Percentiles rank a stretch among this genome's conserved stretches.
These are phyloP conservation scores for Lasioglossum albipes DNA, from an alignment of 1,140 invertebrate genomes.

Conservation along the genomic window DNA sequence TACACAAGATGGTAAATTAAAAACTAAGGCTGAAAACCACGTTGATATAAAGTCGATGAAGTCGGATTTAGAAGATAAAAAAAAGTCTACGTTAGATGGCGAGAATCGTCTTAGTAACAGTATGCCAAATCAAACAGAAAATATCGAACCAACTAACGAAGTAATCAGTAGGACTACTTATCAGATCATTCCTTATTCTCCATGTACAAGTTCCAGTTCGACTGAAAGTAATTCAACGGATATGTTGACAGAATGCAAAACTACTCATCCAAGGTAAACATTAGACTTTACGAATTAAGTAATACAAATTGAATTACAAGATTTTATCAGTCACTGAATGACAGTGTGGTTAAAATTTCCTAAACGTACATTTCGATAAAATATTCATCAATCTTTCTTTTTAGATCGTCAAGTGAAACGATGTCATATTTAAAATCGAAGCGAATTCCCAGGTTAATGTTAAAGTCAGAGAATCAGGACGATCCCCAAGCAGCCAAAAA, in stretches of 20 bases:
- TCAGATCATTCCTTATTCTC: slow-evolving; percentile 68
- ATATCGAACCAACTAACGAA: slow-evolving; percentile 41
- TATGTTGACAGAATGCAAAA: slow-evolving; percentile 58
- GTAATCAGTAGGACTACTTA: slow-evolving; percentile 53
- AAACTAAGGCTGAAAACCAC: slow-evolving; percentile 66
- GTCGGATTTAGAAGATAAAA: slow-evolving; percentile 68
- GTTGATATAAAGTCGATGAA: slow-evolving; percentile 61
- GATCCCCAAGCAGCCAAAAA: slow-evolving; percentile 71
- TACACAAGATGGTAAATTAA: slow-evolving; percentile 76
- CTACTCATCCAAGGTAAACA: slow-evolving; percentile 43
- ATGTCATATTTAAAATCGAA: slow-evolving; percentile 74
- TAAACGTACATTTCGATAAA: not conserved
- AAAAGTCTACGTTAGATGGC: slow-evolving; percentile 53
- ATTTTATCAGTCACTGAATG: not conserved
- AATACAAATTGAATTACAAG: not conserved
- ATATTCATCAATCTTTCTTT: slow-evolving; percentile 17
- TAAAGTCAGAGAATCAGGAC: slow-evolving; percentile 71
- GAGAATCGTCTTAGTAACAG: slow-evolving; percentile 51
- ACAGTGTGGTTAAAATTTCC: not conserved
- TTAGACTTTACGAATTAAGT: not conserved
- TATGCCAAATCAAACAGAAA: slow-evolving; percentile 45
- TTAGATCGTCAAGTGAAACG: slow-evolving; percentile 68
- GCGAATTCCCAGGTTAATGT: slow-evolving; percentile 74
- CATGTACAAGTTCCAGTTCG: slow-evolving; percentile 58
- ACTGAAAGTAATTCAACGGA: slow-evolving; percentile 63